Percentiles rank a stretch among this genome's conserved stretches.
These are phyloP conservation scores for Alces alces DNA, from an alignment of 2,113 vertebrate genomes.

Conservation along the genomic window DNA sequence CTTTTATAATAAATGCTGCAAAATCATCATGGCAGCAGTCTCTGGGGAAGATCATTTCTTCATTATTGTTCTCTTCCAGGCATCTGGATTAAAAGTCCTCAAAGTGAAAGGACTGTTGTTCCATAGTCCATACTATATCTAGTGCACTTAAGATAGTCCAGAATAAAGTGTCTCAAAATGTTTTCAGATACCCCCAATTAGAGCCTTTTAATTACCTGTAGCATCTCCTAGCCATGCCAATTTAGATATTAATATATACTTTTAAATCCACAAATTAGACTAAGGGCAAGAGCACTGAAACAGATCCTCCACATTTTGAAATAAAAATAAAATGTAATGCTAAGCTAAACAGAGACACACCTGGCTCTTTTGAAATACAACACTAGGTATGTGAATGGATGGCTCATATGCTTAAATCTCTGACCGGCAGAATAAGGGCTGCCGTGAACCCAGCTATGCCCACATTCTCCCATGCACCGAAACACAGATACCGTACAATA, in stretches of 20 bases:
- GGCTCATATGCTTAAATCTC: not conserved
- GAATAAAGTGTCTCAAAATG: constrained; percentile 4
- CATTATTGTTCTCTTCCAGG: not conserved
- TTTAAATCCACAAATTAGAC: constrained; percentile 29
- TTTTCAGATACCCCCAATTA: constrained; percentile 24
- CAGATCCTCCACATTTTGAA: constrained; percentile 29
- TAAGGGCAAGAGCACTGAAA: not conserved
- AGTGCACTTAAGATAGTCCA: not conserved
- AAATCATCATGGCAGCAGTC: not conserved
- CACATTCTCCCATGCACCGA: not conserved
- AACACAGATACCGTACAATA: not conserved
- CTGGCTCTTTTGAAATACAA: not conserved
- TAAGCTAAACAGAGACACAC: constrained; percentile 44
- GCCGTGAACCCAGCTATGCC: not conserved
- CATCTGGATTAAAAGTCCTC: not conserved
- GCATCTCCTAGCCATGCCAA: constrained; percentile 17
- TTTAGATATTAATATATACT: constrained; percentile 39
- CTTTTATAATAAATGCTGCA: constrained; percentile 31
- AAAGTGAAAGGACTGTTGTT: not conserved
- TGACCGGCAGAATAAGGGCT: not conserved
- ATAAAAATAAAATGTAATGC: constrained; percentile 17
- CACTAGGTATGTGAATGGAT: not conserved
- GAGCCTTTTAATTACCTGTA: constrained; percentile 6
- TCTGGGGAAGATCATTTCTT: constrained; percentile 4
- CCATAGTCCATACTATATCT: not conserved